Base-by-base conservation (phyloP, 1,140 invertebrate species). In the Calliphora vicina region DNA sequence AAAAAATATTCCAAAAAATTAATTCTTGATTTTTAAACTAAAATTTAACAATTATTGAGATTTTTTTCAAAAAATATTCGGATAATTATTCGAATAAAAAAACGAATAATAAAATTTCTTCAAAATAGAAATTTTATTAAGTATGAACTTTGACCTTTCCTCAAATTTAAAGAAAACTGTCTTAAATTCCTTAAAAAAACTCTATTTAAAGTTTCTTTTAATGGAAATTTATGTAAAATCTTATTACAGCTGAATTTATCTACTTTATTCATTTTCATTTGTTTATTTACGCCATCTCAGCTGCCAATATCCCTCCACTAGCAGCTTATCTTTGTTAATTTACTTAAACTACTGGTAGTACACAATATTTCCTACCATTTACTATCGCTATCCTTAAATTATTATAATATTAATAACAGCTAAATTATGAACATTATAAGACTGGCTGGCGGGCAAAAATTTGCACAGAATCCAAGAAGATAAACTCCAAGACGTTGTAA, bases 361-460 rank as follows among this genome's bases (percentile, higher is more conserved):
- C 15, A 50, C 45, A 17, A 15, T 13, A n/a, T 35, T 35, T 35
- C 35, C 35, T 35, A 2, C 1, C 50, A 57, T 57, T 57, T 57
- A 67, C 61, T 67, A 67, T 23, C 17, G 4, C 20, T 23, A 17
- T 23, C 20, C n/a, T 23, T 23, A 67, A 67, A 20, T 67, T 23
- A 67, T 67, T 67, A 23, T 67, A 67, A 67, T 67, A 67, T 67
- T 67, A 67, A 67, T 67, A 23, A 67, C n/a, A 23, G 20, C 61
- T 67, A 67, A 67, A 67, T 67, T 67, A 67, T 67, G 61, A 67
- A 23, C n/a, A 67, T 67, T 67, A 23, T 67, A 57, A 57, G 50
- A 5, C 50, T n/a, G 15, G 23, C 61, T 17, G 61, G 17, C 61
- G n/a, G 6, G n/a, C 0, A 67, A 67, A 67, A 35, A 35, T 8